Percentiles rank a stretch among this genome's conserved stretches.
These are phyloP conservation scores for Pimephales promelas DNA, from an alignment of 2,113 vertebrate species.

Conservation along the genomic window DNA sequence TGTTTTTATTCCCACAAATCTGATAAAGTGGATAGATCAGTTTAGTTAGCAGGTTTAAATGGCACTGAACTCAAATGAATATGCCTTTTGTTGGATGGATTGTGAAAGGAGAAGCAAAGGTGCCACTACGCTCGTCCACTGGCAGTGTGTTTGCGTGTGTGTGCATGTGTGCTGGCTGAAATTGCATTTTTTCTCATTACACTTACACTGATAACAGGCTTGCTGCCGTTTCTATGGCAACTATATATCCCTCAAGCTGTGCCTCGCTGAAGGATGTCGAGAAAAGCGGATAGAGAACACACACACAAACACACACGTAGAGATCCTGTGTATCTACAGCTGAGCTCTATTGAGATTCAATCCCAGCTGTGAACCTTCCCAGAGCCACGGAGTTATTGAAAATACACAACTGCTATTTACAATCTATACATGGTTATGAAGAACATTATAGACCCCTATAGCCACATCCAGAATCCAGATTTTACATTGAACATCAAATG, in stretches of 20 bases:
- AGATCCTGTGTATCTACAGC: constrained; percentile 18
- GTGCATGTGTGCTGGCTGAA: constrained; percentile 40
- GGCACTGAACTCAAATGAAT: neutral
- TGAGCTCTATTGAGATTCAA: constrained; percentile 42
- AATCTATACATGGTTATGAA: neutral
- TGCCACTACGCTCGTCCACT: constrained; percentile 6
- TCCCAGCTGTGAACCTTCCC: constrained; percentile 14
- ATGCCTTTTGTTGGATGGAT: constrained; percentile 10
- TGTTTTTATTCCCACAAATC: neutral
- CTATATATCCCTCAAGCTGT: constrained; percentile 56
- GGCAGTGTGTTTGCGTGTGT: constrained; percentile 15
- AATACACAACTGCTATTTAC: constrained; percentile 15
- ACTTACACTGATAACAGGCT: constrained; percentile 60
- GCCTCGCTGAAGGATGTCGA: constrained; percentile 47
- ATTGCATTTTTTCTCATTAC: constrained; percentile 62
- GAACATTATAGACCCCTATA: neutral
- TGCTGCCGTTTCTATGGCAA: constrained; percentile 58
- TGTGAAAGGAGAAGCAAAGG: constrained; percentile 26
- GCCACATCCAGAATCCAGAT: neutral
- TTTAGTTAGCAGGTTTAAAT: neutral
- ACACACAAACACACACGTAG: constrained; percentile 21
- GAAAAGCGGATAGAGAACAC: constrained; percentile 35
- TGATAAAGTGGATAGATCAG: neutral
- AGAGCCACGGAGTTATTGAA: constrained; percentile 20
- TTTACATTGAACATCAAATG: neutral